Evolutionary conservation across 37 sponge, comb jelly and placozoan genomes (phyloP), one percentile per base, ranked within the genome.

Genomic region (Halichondria panicea): DNA sequence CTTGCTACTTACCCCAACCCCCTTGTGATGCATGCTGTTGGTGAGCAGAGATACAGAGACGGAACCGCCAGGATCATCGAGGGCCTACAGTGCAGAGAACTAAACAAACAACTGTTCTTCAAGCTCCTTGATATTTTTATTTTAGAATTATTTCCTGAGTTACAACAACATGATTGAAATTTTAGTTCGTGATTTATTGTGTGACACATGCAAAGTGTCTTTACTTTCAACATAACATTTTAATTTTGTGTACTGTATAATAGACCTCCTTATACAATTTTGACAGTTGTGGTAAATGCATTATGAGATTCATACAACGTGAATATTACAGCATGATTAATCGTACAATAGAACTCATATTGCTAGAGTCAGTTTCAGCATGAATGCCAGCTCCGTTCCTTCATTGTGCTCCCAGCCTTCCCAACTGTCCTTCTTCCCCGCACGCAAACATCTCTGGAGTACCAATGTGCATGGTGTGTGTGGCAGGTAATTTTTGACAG

Each of bases 101-200:
- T 89, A 34, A 89, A 89, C 71, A 89, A 89, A 34, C 84, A 70
- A 66, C 67, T 88, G 27, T 70, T 81, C 24, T 88, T 75, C 63
- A 54, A 59, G 1, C 63, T 88, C 34, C 45, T 88, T 39, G 88
- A 88, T 66, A 58, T 81, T 5, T 71, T 88, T 33, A 58, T 81
- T 21, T 37, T 61, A 46, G 88, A 88, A 15, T 40, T 88, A 41
- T 88, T 88, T 55, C 88, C 88, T 22, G 88, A 88, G 43, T 63
- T 87, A 3, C 31, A 63, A 15, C 39, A 70, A 48, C 41, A 39
- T 22, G 41, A 15, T 45, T 70, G 53, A 13, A 5, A 70, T 8
- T 1, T 0, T 39, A 31, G 42, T 43, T 4, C 38, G 65, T 22
- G 22, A 77, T 69, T 74, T 12, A 59, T 22, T 24, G 60, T n/a